Evolutionary conservation across 2,797 vertebrate species (phyloP), one percentile per base, ranked within the genome.

Genomic region (Enteromius treurensis): DNA sequence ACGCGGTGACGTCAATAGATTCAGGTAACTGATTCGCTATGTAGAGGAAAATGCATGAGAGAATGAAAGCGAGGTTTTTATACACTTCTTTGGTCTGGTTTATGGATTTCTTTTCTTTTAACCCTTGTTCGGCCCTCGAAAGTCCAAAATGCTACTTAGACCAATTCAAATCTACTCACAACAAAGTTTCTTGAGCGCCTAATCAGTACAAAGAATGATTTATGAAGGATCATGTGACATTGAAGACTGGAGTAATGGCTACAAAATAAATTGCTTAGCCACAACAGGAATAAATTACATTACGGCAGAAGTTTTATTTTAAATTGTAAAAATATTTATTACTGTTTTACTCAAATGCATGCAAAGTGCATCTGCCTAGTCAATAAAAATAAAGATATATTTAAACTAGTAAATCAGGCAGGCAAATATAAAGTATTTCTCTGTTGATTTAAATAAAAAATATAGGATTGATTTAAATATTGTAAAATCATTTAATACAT

Each of bases 61-160:
- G 53, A 77, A 70, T 49, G 21, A 62, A 49, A 69, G 37, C 26
- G 37, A 58, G 40, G 65, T 76, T 79, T 79, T 77, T 55, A 45
- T 65, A 3, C 53, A 45, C 23, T 76, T 69, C 68, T 55, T 58
- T 62, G 49, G 81, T 58, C 73, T 68, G 45, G n/a, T 40, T 82
- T 82, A 83, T 83, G 40, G 75, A 83, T 83, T 83, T 77, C 1
- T 77, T 83, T 69, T 69, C 51, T 77, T 77, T 77, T 34, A 70
- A 60, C 29, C 1, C 1, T 47, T 21, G 60, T n/a, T n/a, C 0
- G 29, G 26, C 64, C 42, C 74, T 77, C 23, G 58, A 77, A 60
- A 47, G 2, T 19, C 45, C 68, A 51, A 79, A 84, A 83, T 49
- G 53, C 82, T 78, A 47, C 53, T 64, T 58, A 49, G 64, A 68